These are phyloP conservation scores for Parotocinclus haroldoi DNA, from an alignment of 2,797 vertebrate genomes.

Conservation along the genomic window DNA sequence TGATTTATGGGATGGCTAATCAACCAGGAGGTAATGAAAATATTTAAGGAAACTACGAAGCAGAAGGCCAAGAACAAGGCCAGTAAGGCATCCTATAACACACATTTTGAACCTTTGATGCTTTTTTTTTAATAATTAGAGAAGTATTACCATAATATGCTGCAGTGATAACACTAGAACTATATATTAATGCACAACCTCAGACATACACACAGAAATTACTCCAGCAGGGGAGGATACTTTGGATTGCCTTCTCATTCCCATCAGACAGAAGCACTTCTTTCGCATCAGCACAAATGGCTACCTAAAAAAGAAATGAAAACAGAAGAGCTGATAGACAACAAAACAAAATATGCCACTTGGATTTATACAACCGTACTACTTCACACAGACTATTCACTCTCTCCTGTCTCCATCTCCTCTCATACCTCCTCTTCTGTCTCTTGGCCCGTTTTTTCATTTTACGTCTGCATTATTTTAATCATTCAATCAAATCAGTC, in stretches of 20 bases:
- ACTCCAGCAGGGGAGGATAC: constrained; percentile 84
- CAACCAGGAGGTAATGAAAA: no score
- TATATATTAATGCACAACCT: constrained; percentile 13
- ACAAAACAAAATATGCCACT: constrained; percentile 52
- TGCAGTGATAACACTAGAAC: constrained; percentile 13
- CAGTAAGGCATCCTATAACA: neutral
- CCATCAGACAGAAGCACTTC: constrained; percentile 99
- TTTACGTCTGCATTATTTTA: constrained; percentile 99
- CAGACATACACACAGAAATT: constrained; percentile 26
- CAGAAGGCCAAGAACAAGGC: neutral
- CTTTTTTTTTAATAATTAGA: neutral
- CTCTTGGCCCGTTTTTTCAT: constrained; percentile 78
- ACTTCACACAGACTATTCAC: constrained; percentile 34
- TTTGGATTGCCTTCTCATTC: constrained; percentile 99
- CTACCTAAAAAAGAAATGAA: constrained; percentile 80
- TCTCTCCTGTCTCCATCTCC: constrained; percentile 74
- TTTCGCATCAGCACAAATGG: constrained; percentile 97
- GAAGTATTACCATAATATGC: neutral
- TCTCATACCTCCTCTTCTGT: constrained; percentile 57
- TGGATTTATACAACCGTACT: constrained; percentile 46
- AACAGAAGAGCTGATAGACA: constrained; percentile 47
- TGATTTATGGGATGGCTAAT: no score
- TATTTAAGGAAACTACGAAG: no score
- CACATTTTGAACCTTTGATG: neutral
- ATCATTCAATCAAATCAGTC: constrained; percentile 99